Conservation (phyloP, 1,140 invertebrate genomes). For the Drosophila nigromelanica region DNA sequence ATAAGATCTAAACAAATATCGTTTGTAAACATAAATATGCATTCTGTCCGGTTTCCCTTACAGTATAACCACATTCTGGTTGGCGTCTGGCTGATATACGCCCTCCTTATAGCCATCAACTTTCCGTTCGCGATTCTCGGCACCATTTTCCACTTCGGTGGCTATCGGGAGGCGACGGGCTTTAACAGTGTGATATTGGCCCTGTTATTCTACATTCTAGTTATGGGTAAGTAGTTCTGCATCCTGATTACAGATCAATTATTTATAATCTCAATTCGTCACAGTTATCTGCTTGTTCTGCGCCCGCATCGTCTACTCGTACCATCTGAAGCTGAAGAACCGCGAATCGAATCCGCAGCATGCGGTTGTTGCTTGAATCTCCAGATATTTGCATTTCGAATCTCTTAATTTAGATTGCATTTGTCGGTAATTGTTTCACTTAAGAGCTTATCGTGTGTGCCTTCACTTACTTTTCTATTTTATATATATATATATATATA, state of each 20-base stretch:
- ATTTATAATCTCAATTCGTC: too few relatives aligned
- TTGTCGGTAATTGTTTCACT: slow-evolving; percentile 16
- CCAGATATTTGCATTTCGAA: slow-evolving; percentile 15
- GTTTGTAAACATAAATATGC: not conserved
- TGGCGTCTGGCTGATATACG: slow-evolving; percentile 59
- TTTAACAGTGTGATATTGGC: slow-evolving; percentile 48
- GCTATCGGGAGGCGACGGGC: slow-evolving; percentile 57
- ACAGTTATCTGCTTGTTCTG: slow-evolving; percentile 56
- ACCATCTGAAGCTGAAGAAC: slow-evolving; percentile 63
- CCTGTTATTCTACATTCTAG: slow-evolving; percentile 49
- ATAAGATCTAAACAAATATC: too few relatives aligned
- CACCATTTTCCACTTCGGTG: slow-evolving; percentile 69
- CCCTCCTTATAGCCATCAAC: slow-evolving; percentile 42
- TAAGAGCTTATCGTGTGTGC: slow-evolving; percentile 31
- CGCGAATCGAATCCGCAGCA: slow-evolving; percentile 43
- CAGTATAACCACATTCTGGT: slow-evolving; percentile 57
- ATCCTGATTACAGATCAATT: not conserved
- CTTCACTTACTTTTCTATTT: not conserved
- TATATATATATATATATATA: slow-evolving; percentile 2
- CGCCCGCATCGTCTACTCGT: slow-evolving; percentile 71
- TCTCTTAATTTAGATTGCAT: slow-evolving; percentile 3
- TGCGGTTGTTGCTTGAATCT: slow-evolving; percentile 57
- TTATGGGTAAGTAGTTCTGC: slow-evolving; percentile 49
- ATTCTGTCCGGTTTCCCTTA: not conserved
- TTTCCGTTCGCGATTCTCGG: slow-evolving; percentile 69